phyloP scores from a whole-genome alignment of 2,888 invertebrate species.

The Corbicula japonica region DNA sequence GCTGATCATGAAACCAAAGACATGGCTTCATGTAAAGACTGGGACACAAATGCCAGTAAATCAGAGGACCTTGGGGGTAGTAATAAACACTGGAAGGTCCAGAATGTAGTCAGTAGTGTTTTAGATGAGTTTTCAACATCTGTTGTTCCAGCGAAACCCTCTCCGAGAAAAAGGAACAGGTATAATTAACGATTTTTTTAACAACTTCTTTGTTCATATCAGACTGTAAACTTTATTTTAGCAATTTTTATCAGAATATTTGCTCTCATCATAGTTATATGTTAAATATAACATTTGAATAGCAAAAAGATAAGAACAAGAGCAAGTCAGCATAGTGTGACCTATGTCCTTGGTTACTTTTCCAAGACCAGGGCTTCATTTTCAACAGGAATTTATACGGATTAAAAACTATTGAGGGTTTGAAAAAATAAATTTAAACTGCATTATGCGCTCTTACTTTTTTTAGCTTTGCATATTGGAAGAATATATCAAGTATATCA shows the following conservation, averaged over 20 bases:
- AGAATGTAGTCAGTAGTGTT: constrained; percentile 26
- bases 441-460: too few species aligned
- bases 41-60: background rate
- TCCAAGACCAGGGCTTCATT: too few species aligned
- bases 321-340: too few species aligned
- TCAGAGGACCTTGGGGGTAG: background rate
- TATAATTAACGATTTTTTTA: background rate
- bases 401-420: too few species aligned
- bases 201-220: background rate
- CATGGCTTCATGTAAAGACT: background rate
- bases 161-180: constrained; percentile 38
- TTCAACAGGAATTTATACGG: too few species aligned
- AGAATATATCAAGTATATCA: too few species aligned
- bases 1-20: too few species aligned
- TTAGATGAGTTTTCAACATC: constrained; percentile 28
- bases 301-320: too few species aligned
- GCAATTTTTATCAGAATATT: background rate
- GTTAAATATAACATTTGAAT: too few species aligned
- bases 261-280: background rate
- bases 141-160: constrained; percentile 18
- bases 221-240: background rate
- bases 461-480: too few species aligned
- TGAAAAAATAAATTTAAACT: too few species aligned
- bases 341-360: too few species aligned
- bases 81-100: background rate